Conservation (phyloP, 2,888 invertebrate species). For the Xestia c-nigrum region DNA sequence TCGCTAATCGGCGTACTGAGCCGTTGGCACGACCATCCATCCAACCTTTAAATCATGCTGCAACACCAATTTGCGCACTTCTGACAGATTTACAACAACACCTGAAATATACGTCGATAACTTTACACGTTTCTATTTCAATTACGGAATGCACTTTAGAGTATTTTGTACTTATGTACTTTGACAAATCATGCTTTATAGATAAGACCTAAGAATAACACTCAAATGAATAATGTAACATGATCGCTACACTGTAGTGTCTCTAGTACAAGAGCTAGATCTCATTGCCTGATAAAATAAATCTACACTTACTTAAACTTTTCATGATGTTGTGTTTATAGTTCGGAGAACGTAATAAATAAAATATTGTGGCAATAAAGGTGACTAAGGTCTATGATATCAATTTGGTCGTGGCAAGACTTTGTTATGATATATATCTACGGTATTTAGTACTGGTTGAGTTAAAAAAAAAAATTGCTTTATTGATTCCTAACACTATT, state of each 20-base stretch:
- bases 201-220: slow-evolving; percentile 48
- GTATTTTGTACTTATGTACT: slow-evolving; percentile 20
- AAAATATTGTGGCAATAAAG: slow-evolving; percentile 31
- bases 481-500: too few relatives aligned
- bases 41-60: slow-evolving; percentile 63
- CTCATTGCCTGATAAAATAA: slow-evolving; percentile 60
- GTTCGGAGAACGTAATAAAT: slow-evolving; percentile 41
- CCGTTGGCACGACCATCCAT: slow-evolving; percentile 67
- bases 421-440: background rate
- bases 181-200: slow-evolving; percentile 55
- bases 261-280: slow-evolving; percentile 55
- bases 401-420: background rate
- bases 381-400: slow-evolving; percentile 5
- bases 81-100: slow-evolving; percentile 69
- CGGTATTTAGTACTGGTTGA: background rate
- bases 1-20: slow-evolving; percentile 74
- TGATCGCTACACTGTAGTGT: slow-evolving; percentile 49
- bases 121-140: slow-evolving; percentile 46
- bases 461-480: too few relatives aligned
- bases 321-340: slow-evolving; percentile 33
- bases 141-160: slow-evolving; percentile 44
- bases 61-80: slow-evolving; percentile 70
- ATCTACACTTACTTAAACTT: slow-evolving; percentile 44
- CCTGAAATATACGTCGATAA: slow-evolving; percentile 55
- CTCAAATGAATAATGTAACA: slow-evolving; percentile 62